A percentile compares a stretch with the other conserved stretches of the same genome.
Evolutionary conservation across 1,140 invertebrate genomes (phyloP).

Genomic region (Littorina saxatilis): DNA sequence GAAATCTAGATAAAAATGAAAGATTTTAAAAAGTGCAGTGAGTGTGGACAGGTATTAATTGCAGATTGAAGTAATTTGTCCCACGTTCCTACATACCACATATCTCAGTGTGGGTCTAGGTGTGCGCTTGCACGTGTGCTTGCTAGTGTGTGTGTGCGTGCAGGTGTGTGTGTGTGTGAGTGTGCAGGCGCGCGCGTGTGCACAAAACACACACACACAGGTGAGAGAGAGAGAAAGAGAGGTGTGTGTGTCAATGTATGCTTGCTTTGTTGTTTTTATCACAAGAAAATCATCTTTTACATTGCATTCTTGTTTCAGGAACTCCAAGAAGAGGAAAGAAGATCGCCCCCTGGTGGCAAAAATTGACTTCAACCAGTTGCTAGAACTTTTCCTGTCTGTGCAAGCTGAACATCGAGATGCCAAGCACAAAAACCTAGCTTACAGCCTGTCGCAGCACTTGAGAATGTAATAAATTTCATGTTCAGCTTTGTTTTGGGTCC

Average conservation of each 20-base stretch:
- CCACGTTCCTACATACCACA: conserved; percentile 77
- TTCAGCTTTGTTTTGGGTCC: no score
- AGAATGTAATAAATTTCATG: background rate
- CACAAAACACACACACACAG: no score
- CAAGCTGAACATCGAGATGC: conserved; percentile 81
- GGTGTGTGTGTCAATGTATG: background rate
- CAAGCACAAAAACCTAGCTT: conserved; percentile 50
- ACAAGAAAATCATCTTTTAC: no score
- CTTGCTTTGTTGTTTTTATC: background rate
- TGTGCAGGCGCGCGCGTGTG: background rate
- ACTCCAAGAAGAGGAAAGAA: conserved; percentile 37
- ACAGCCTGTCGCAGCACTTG: conserved; percentile 35
- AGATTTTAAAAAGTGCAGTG: no score
- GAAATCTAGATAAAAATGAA: no score
- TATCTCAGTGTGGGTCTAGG: background rate
- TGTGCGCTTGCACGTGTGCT: background rate
- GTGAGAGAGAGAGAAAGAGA: background rate
- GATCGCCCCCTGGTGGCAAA: conserved; percentile 50
- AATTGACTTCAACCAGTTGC: conserved; percentile 81
- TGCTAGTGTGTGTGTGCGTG: background rate
- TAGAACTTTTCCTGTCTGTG: conserved; percentile 81
- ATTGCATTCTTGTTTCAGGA: no score
- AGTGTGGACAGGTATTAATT: no score
- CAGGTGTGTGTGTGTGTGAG: background rate
- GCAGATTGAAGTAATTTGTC: background rate